Evolutionary conservation across 2,113 vertebrate genomes (phyloP).

Genomic region (Albula goreensis): DNA sequence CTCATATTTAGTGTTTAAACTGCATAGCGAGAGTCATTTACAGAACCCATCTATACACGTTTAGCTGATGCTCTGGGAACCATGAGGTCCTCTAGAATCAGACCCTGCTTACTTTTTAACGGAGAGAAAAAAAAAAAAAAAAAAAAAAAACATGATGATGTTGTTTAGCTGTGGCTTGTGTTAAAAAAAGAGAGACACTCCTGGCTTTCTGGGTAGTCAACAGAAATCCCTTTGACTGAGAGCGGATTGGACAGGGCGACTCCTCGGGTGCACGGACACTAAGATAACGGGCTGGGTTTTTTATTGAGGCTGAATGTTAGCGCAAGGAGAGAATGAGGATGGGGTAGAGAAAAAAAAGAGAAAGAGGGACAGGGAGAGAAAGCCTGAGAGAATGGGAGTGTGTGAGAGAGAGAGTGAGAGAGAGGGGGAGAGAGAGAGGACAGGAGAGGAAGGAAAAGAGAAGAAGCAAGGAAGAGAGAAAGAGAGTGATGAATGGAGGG

Average conservation of each 20-base stretch:
- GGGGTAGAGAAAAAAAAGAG: too few relatives aligned
- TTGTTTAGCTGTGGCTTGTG: neutral
- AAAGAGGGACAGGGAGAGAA: too few relatives aligned
- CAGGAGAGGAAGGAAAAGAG: too few relatives aligned
- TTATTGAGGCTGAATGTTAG: neutral
- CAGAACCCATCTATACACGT: neutral
- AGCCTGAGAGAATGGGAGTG: neutral
- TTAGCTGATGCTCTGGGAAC: neutral
- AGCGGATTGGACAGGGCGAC: neutral
- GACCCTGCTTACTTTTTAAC: neutral
- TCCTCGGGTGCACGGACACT: neutral
- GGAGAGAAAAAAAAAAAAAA: neutral
- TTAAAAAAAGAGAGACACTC: neutral
- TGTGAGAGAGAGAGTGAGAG: neutral
- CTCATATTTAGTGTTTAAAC: neutral
- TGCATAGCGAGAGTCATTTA: neutral
- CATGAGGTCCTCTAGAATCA: neutral
- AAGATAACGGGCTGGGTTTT: slow-evolving; percentile 3
- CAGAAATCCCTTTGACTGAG: neutral
- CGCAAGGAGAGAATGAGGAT: neutral
- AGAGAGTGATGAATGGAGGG: too few relatives aligned
- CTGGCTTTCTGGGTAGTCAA: neutral
- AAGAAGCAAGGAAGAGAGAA: too few relatives aligned
- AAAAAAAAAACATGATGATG: neutral
- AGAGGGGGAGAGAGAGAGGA: too few relatives aligned